Percentiles rank a stretch among this genome's conserved stretches.
These are phyloP conservation scores for Amazona vittata DNA, from an alignment of 2,113 vertebrate species.

Conservation along the genomic window DNA sequence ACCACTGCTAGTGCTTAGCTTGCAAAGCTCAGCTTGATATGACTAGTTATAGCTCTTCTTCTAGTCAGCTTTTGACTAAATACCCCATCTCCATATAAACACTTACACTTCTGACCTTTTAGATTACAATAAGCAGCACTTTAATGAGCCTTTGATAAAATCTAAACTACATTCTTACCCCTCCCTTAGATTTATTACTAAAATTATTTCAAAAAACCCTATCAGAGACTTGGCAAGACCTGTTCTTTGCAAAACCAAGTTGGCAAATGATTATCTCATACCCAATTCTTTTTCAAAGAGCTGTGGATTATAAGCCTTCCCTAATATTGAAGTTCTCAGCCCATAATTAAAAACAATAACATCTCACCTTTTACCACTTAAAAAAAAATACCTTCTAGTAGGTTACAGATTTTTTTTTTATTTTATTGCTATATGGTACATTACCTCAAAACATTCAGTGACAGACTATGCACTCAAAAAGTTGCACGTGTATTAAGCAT, in stretches of 20 bases:
- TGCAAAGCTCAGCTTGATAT: neutral
- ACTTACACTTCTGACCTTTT: neutral
- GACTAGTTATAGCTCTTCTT: neutral
- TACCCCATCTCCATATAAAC: neutral
- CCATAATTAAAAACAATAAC: neutral
- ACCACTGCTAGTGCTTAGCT: neutral
- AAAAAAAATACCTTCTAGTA: neutral
- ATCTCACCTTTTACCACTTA: neutral
- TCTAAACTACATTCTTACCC: neutral
- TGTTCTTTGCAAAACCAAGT: neutral
- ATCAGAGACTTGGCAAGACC: neutral
- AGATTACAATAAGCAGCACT: neutral
- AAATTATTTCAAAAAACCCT: neutral
- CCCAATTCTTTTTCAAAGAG: neutral
- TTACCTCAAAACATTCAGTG: neutral
- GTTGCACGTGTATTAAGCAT: rapidly evolving
- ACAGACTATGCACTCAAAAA: neutral
- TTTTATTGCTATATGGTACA: neutral
- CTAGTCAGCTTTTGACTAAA: neutral
- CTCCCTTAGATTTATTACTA: neutral
- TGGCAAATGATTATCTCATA: neutral
- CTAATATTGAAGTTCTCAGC: neutral
- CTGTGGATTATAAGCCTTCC: neutral
- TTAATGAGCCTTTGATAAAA: neutral
- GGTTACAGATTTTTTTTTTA: neutral